These are phyloP conservation scores for Myxocyprinus asiaticus DNA, from an alignment of 2,113 vertebrate genomes.

Conservation along the genomic window DNA sequence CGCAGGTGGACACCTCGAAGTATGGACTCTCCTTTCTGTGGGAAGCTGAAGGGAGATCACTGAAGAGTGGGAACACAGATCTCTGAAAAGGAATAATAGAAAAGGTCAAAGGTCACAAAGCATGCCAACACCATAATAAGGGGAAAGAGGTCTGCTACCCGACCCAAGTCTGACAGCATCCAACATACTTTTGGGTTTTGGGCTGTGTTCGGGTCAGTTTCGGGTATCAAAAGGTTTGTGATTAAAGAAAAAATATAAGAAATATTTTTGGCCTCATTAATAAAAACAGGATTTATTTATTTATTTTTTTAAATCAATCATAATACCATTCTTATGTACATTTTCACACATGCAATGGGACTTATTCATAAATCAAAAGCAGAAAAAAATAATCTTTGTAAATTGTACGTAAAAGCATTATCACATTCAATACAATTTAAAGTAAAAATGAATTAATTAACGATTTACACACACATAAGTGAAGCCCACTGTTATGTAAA, in stretches of 20 bases:
- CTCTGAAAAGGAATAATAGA: slow-evolving; percentile 41
- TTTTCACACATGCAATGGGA: no score
- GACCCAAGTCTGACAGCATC: not conserved
- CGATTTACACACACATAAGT: no score
- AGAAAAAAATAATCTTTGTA: no score
- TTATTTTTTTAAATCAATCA: no score
- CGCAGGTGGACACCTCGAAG: slow-evolving; percentile 4
- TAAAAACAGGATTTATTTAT: no score
- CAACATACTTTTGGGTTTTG: not conserved
- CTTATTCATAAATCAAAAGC: no score
- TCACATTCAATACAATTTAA: no score
- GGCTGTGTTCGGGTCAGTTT: not conserved
- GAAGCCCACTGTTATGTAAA: no score
- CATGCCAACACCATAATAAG: not conserved
- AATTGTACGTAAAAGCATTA: no score
- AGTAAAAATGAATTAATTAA: no score
- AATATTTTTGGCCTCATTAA: not conserved
- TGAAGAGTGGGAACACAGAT: slow-evolving; percentile 22
- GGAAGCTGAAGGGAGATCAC: slow-evolving; percentile 34
- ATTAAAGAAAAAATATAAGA: not conserved
- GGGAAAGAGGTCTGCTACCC: not conserved
- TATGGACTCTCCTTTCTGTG: not conserved
- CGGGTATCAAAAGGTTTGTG: not conserved
- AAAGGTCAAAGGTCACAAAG: slow-evolving; percentile 30
- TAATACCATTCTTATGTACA: no score